Conservation (phyloP, 2,113 vertebrate species). For the Corythornis cristatus region DNA sequence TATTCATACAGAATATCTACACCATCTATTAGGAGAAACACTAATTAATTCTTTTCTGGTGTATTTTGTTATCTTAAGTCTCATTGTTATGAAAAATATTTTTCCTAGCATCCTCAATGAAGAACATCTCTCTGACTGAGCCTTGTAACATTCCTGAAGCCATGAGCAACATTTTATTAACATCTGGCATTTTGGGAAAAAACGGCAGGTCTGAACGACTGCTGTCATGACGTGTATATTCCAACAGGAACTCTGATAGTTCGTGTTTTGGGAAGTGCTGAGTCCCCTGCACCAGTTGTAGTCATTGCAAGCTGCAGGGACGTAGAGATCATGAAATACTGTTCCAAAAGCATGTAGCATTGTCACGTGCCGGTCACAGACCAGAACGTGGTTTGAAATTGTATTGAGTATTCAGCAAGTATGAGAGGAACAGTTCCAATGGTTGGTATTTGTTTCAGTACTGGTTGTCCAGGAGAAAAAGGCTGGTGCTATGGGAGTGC, state of each 20-base stretch:
- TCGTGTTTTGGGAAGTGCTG: not conserved
- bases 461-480: no score
- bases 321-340: rapidly evolving
- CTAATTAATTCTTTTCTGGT: not conserved
- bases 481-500: no score
- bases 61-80: not conserved
- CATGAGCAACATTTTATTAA: not conserved
- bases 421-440: no score
- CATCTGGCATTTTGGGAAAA: not conserved
- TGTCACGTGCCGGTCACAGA: no score
- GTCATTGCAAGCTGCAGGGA: not conserved
- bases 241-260: not conserved
- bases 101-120: not conserved
- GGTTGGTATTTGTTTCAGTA: no score
- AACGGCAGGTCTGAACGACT: not conserved
- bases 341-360: not conserved
- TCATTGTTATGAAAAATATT: not conserved
- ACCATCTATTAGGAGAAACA: not conserved
- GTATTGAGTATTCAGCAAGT: no score
- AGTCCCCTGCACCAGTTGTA: not conserved
- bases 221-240: not conserved
- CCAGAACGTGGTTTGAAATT: no score
- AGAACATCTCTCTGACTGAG: not conserved
- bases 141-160: not conserved
- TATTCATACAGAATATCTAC: not conserved